Conservation (phyloP, 92 coral and sea anemone species). For the Siderastrea siderea region DNA sequence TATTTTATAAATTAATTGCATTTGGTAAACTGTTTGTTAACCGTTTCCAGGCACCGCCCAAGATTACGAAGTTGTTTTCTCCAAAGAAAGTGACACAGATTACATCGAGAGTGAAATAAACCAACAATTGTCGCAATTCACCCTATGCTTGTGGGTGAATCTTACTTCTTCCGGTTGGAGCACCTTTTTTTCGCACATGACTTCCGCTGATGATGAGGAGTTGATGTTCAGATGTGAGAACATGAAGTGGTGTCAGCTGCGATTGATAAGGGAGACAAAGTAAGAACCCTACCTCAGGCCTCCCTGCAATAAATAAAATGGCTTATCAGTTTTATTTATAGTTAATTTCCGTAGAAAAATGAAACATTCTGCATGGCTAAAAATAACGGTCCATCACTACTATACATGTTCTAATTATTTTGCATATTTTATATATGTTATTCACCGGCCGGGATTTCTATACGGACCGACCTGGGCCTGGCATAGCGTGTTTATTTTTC, state of each 20-base stretch:
- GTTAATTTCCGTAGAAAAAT: background rate
- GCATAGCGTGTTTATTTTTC: too few relatives aligned
- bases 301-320: too few relatives aligned
- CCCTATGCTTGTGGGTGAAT: constrained; percentile 18
- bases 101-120: constrained; percentile 1
- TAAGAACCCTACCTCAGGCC: background rate
- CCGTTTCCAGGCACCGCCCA: background rate
- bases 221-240: background rate
- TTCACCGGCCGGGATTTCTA: too few relatives aligned
- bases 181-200: constrained; percentile 18
- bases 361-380: background rate
- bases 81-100: constrained; percentile 11
- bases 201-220: background rate
- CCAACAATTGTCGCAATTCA: background rate
- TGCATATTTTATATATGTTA: too few relatives aligned
- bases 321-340: background rate
- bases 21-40: too few relatives aligned
- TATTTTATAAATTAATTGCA: too few relatives aligned
- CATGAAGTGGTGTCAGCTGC: background rate
- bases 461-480: too few relatives aligned
- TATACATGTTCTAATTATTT: too few relatives aligned
- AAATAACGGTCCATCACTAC: too few relatives aligned
- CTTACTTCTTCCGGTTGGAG: background rate
- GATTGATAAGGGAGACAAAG: background rate
- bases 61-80: constrained; percentile 23